Conservation (phyloP, 2,113 vertebrate species). For the Thinocorus orbignyianus region DNA sequence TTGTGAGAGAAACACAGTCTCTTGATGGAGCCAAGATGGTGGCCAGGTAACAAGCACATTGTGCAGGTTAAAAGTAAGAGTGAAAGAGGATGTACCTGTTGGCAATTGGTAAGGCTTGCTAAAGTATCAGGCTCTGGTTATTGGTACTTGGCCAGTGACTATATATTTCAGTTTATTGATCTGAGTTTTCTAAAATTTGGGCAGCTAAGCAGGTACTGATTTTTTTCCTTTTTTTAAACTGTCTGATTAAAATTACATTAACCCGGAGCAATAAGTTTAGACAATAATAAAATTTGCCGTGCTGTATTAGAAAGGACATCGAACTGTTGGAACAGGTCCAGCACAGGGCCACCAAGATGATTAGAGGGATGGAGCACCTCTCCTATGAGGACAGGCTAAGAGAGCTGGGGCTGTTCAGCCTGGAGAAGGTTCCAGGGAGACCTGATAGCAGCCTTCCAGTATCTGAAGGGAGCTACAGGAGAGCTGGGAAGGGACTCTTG, state of each 20-base stretch:
- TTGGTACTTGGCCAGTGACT: not conserved
- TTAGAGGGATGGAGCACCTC: too few relatives aligned
- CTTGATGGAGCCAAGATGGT: conserved; percentile 98
- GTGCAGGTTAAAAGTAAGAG: not conserved
- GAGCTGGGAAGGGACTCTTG: too few relatives aligned
- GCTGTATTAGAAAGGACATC: too few relatives aligned
- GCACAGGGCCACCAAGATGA: too few relatives aligned
- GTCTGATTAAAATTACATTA: not conserved
- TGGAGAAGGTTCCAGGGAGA: too few relatives aligned
- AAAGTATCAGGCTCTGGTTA: not conserved
- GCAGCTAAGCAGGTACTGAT: not conserved
- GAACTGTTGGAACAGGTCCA: too few relatives aligned
- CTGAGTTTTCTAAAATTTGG: not conserved
- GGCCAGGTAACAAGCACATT: conserved; percentile 81
- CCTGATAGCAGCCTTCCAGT: too few relatives aligned
- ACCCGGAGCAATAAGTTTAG: not conserved
- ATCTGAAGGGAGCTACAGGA: too few relatives aligned
- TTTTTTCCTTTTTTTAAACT: not conserved
- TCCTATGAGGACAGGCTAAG: too few relatives aligned
- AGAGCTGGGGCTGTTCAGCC: too few relatives aligned
- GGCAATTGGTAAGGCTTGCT: not conserved
- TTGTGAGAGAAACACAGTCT: conserved; percentile 93
- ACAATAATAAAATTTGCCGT: not conserved
- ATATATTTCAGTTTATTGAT: not conserved
- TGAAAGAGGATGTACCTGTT: not conserved